Evolutionary conservation across 1,140 invertebrate genomes (phyloP).

Genomic region (Hyphantria cunea): DNA sequence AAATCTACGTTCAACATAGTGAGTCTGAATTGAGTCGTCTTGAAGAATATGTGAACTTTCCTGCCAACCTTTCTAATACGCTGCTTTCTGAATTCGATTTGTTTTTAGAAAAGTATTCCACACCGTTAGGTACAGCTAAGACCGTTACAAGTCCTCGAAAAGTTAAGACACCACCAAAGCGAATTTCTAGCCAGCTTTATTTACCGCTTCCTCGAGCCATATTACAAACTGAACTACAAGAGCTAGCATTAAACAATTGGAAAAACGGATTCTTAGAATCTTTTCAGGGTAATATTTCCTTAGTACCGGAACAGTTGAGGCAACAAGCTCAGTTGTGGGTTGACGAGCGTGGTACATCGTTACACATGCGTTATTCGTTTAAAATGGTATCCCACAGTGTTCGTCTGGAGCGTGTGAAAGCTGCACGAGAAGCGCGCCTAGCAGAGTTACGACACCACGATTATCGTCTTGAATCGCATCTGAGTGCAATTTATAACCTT

Average conservation of each 20-base stretch:
- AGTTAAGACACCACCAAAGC: neutral
- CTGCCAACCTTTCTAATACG: conserved; percentile 39
- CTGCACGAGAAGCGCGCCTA: conserved; percentile 48
- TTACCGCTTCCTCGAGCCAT: conserved; percentile 46
- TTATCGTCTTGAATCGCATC: conserved; percentile 50
- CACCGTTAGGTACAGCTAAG: neutral
- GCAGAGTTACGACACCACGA: conserved; percentile 55
- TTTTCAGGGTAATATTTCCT: conserved; percentile 47
- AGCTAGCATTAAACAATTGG: conserved; percentile 55
- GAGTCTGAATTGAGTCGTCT: conserved; percentile 52
- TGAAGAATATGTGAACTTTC: conserved; percentile 56
- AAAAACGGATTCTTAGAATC: conserved; percentile 64
- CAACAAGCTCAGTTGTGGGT: conserved; percentile 55
- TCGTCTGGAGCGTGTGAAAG: conserved; percentile 53
- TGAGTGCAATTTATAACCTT: conserved; percentile 55
- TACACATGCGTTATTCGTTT: conserved; percentile 58
- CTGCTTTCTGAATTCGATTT: conserved; percentile 57
- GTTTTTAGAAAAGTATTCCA: conserved; percentile 59
- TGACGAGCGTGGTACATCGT: conserved; percentile 41
- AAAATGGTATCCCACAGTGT: conserved; percentile 59
- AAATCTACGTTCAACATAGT: conserved; percentile 52
- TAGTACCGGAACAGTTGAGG: conserved; percentile 49
- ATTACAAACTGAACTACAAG: conserved; percentile 57
- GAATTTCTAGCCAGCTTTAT: neutral
- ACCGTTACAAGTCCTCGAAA: neutral